Conservation (phyloP, 1,140 invertebrate genomes). For the Eubasilissa regina region DNA sequence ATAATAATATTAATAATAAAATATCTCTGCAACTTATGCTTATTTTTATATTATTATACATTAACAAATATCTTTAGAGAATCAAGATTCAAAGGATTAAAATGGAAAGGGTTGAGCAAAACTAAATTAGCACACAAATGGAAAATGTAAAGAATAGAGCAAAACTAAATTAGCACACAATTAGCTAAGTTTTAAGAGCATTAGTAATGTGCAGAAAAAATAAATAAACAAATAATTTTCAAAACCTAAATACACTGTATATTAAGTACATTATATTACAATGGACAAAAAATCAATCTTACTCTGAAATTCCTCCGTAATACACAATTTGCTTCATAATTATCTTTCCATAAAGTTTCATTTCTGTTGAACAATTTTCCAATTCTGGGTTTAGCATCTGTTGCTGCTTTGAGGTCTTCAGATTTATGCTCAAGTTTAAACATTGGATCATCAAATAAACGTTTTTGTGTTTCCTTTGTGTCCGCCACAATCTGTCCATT, state of each 20-base stretch:
- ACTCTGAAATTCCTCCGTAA: slow-evolving; percentile 89
- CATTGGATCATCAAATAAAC: slow-evolving; percentile 96
- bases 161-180: too few relatives aligned
- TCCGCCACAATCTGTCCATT: slow-evolving; percentile 96
- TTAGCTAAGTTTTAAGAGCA: too few relatives aligned
- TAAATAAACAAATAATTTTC: too few relatives aligned
- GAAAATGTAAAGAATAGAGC: too few relatives aligned
- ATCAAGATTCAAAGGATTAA: too few relatives aligned
- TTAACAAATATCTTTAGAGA: too few relatives aligned
- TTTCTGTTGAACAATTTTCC: slow-evolving; percentile 84
- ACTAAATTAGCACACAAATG: too few relatives aligned
- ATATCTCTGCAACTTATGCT: too few relatives aligned
- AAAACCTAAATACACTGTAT: slow-evolving; percentile 7
- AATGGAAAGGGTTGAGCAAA: too few relatives aligned
- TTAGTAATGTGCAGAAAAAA: too few relatives aligned
- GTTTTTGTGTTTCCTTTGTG: slow-evolving; percentile 90
- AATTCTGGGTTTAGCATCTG: slow-evolving; percentile 80
- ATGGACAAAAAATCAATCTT: slow-evolving; percentile 62
- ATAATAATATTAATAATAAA: too few relatives aligned
- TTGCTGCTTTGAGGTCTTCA: slow-evolving; percentile 83
- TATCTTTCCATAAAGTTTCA: slow-evolving; percentile 88
- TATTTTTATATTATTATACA: too few relatives aligned
- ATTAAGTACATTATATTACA: not conserved
- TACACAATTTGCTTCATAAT: slow-evolving; percentile 89
- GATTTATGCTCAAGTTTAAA: slow-evolving; percentile 94